These are phyloP conservation scores for Pomatostomus ruficeps DNA, from an alignment of 2,113 vertebrate genomes.

Conservation along the genomic window DNA sequence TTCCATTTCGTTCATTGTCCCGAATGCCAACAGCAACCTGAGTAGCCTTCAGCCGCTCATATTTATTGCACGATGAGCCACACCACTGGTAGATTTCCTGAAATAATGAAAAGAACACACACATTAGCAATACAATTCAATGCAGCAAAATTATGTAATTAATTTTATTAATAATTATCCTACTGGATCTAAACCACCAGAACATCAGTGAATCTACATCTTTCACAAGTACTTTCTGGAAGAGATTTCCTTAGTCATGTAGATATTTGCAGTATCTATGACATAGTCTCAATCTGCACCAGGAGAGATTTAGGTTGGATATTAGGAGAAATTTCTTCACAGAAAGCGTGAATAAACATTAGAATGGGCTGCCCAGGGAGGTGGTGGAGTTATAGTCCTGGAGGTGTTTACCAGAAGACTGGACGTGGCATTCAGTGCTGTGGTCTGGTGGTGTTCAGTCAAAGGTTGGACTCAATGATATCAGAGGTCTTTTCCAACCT, in stretches of 20 bases:
- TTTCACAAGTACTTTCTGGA: background rate
- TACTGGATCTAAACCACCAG: background rate
- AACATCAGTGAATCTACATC: background rate
- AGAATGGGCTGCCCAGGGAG: background rate
- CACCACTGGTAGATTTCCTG: conserved; percentile 93
- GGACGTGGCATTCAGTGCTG: background rate
- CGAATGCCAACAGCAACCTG: conserved; percentile 87
- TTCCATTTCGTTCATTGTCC: conserved; percentile 86
- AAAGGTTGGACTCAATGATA: background rate
- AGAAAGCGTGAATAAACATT: background rate
- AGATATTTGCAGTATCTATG: background rate
- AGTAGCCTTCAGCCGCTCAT: conserved; percentile 83
- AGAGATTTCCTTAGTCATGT: background rate
- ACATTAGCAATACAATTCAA: background rate
- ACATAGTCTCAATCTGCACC: background rate
- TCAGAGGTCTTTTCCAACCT: background rate
- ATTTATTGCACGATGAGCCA: conserved; percentile 86
- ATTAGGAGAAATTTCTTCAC: background rate
- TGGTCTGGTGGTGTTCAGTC: background rate
- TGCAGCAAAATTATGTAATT: background rate
- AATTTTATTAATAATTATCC: background rate
- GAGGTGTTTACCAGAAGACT: background rate
- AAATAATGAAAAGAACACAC: background rate
- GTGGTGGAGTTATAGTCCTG: background rate
- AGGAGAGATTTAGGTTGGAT: background rate